Conservation (phyloP, 2,113 vertebrate genomes). For the Catharus fuscescens region DNA sequence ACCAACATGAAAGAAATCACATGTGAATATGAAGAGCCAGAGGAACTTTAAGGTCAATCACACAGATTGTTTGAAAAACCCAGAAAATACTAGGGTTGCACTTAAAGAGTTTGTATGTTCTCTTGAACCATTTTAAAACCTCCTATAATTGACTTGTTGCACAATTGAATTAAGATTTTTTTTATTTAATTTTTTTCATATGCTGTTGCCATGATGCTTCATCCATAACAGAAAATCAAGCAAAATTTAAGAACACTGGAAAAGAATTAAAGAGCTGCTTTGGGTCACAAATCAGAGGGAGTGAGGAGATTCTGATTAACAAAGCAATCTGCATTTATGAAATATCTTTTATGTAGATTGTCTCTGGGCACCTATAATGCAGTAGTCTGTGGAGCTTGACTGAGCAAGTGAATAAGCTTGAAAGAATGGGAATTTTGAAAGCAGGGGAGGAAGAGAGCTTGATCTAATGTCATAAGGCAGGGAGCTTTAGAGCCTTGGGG, state of each 20-base stretch:
- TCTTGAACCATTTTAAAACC: not conserved
- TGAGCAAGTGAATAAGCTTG: not conserved
- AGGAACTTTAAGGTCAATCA: not conserved
- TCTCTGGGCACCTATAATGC: not conserved
- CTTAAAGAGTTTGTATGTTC: not conserved
- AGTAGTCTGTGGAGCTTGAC: not conserved
- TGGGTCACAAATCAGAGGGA: not conserved
- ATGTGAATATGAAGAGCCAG: not conserved
- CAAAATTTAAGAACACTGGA: too few relatives aligned
- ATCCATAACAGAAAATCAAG: accelerated
- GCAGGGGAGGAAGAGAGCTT: not conserved
- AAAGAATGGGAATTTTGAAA: not conserved
- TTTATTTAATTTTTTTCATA: not conserved
- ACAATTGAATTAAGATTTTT: not conserved
- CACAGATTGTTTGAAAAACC: not conserved
- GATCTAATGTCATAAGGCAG: conserved; percentile 44
- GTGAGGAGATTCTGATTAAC: not conserved
- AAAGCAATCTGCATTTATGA: not conserved
- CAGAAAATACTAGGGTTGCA: not conserved
- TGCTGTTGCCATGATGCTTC: not conserved
- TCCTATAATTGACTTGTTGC: not conserved
- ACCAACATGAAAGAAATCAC: not conserved
- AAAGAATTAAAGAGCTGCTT: not conserved
- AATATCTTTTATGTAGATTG: not conserved
- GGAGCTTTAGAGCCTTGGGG: conserved; percentile 17